Conservation (phyloP, 2,888 invertebrate genomes). For the Galerucella nymphaeae region DNA sequence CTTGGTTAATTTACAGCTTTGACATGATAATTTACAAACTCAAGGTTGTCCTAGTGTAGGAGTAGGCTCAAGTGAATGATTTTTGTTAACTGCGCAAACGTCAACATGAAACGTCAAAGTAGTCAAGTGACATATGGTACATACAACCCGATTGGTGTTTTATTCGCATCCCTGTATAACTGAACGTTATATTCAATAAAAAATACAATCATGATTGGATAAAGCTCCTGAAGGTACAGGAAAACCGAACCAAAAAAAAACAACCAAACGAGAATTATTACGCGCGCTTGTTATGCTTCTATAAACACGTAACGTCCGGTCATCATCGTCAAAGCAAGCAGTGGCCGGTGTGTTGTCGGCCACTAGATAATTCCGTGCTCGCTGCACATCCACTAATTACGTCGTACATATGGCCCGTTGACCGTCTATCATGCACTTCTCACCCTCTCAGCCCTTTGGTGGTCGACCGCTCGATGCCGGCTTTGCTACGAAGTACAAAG, state of each 20-base stretch:
- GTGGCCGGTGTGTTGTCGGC: constrained; percentile 14
- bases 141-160: too few species aligned
- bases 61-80: too few species aligned
- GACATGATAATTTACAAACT: too few species aligned
- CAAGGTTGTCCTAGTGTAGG: too few species aligned
- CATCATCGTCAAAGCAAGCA: constrained; percentile 23
- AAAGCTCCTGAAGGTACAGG: neutral
- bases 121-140: too few species aligned
- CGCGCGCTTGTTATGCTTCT: constrained; percentile 13
- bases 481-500: neutral
- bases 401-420: constrained; percentile 43
- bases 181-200: neutral
- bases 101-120: too few species aligned
- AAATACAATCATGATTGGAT: neutral
- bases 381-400: constrained; percentile 45
- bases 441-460: constrained; percentile 21
- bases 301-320: constrained; percentile 35
- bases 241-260: neutral
- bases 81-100: too few species aligned
- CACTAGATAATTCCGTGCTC: constrained; percentile 36
- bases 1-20: too few species aligned
- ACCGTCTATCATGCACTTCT: constrained; percentile 42
- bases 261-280: constrained; percentile 3
- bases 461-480: constrained; percentile 7
- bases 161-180: neutral